These are phyloP conservation scores for Drosophila navojoa DNA, from an alignment of 1,140 invertebrate species.

Conservation along the genomic window DNA sequence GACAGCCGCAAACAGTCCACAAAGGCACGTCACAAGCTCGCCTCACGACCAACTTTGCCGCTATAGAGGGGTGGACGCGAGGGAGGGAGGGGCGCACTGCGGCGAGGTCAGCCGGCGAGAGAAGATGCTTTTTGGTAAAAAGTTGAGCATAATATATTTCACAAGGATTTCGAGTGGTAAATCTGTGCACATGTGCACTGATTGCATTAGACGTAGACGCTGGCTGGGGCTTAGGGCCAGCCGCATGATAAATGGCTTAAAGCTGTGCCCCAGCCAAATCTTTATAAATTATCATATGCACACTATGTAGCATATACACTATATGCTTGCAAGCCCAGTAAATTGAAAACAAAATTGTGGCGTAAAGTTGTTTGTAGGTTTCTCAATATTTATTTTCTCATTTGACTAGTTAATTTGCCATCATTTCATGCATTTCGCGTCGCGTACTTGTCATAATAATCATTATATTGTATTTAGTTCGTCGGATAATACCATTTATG, in stretches of 20 bases:
- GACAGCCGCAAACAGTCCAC: constrained; percentile 11
- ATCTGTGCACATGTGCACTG: constrained; percentile 64
- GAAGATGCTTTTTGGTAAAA: constrained; percentile 27
- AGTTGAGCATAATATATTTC: constrained; percentile 75
- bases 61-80: no score
- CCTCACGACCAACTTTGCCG: constrained; percentile 3
- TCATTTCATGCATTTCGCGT: constrained; percentile 35
- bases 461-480: constrained; percentile 64
- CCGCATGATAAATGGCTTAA: constrained; percentile 60
- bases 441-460: constrained; percentile 55
- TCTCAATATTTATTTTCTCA: constrained; percentile 77
- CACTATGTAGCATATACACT: neutral
- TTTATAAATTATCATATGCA: constrained; percentile 23
- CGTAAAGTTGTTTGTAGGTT: constrained; percentile 57
- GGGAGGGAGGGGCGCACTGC: constrained; percentile 4
- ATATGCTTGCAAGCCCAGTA: neutral
- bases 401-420: constrained; percentile 75
- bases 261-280: constrained; percentile 11
- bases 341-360: neutral
- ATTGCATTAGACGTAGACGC: constrained; percentile 49
- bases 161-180: constrained; percentile 63
- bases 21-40: constrained; percentile 31
- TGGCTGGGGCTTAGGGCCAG: constrained; percentile 10
- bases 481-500: constrained; percentile 70
- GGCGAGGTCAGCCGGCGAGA: no score